Base-by-base conservation (phyloP, 2,113 vertebrate genomes). In the Otolemur garnettii region DNA sequence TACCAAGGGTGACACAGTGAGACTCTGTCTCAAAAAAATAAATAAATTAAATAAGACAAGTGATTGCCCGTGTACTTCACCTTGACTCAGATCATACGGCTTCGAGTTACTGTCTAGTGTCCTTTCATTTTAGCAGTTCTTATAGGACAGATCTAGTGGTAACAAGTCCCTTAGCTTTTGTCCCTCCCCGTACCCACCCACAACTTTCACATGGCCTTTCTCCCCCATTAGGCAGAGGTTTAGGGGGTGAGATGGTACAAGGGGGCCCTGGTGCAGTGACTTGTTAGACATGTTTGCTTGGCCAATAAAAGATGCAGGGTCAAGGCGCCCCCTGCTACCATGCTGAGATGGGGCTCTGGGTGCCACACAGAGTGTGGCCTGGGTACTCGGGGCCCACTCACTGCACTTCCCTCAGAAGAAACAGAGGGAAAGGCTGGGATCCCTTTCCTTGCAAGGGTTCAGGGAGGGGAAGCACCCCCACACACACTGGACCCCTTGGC, bases 161-260 rank as follows among this genome's bases (percentile, higher is more conserved):
- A 64, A 64, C 26, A 11, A 64, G 10, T 28, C 60, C 60, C 10
- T 64, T 24, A 64, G 24, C 60, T 64, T 64, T 64, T 55, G 53
- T 55, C 57, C n/a, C 28, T 17, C 24, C 84, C 45, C 13, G 0
- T 35, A 35, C 60, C 26, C 12, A 1, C 12, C 15, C 5, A 30
- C 33, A 50, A 60, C 26, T 0, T 24, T 74, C 15, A 60, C 3
- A 0, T 0, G 7, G 22, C 22, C 87, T 4, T 0, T 8, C 12
- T 30, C 28, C 28, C 45, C 12, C 8, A 2, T 3, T 21, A 14
- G 78, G 64, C 71, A 60, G 62, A 18, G 18, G 57, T 21, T 11
- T 55, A 55, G 17, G 57, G 57, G 57, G 57, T 4, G 19, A 59
- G 57, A 18, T 59, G 57, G 57, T 59, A 59, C 19, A 45, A 72